Percentiles rank a stretch among this genome's conserved stretches.
These are phyloP conservation scores for Anguilla rostrata DNA, from an alignment of 2,113 vertebrate species.

Conservation along the genomic window DNA sequence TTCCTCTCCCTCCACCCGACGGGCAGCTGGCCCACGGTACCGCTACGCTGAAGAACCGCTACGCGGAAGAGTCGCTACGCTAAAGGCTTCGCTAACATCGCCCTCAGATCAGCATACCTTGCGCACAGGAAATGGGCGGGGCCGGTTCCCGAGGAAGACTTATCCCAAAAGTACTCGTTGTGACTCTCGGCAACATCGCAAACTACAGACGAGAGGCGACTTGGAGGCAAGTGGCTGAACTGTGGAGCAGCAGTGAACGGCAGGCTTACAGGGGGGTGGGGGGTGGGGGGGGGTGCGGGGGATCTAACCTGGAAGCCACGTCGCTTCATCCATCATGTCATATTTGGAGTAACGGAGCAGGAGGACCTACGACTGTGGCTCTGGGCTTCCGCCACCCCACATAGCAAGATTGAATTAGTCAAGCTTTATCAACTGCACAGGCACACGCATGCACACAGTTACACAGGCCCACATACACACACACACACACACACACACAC, in stretches of 20 bases:
- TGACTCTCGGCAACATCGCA: not conserved
- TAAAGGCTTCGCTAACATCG: not conserved
- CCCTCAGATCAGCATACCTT: not conserved
- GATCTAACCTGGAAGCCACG: not conserved
- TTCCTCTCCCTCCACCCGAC: not conserved
- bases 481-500: conserved; percentile 14
- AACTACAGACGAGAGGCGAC: not conserved
- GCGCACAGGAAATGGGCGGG: not conserved
- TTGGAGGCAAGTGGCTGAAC: too few relatives aligned
- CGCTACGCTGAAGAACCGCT: too few relatives aligned
- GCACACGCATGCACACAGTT: not conserved
- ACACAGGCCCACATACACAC: too few relatives aligned
- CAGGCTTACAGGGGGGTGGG: not conserved
- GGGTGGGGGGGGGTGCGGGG: not conserved
- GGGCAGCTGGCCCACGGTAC: not conserved
- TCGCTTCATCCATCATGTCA: not conserved
- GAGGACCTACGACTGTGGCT: not conserved
- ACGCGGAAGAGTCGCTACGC: too few relatives aligned
- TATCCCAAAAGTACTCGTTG: not conserved
- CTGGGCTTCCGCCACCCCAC: not conserved
- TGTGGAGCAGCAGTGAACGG: too few relatives aligned
- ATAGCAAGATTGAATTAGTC: not conserved
- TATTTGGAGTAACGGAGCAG: not conserved
- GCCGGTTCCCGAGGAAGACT: too few relatives aligned
- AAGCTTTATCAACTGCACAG: not conserved